A percentile compares a stretch with the other conserved stretches of the same genome.
phyloP scores from a whole-genome alignment of 1,140 invertebrate species.

The Battus philenor region DNA sequence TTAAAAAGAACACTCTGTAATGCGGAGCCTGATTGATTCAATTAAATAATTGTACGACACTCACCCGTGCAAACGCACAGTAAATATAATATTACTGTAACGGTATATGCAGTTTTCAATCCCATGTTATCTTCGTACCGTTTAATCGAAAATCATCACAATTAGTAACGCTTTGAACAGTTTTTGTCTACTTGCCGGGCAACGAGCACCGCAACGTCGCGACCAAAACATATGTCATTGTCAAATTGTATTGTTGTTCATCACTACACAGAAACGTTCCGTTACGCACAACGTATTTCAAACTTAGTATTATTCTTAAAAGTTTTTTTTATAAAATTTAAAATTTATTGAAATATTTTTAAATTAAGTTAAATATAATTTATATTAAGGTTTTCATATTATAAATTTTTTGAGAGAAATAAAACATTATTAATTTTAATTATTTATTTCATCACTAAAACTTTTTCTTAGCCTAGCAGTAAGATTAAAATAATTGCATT shows the following conservation, averaged over 20 bases:
- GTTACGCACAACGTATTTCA: not conserved
- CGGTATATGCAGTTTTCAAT: slow-evolving; percentile 39
- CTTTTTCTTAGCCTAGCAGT: too few relatives aligned
- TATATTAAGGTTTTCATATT: too few relatives aligned
- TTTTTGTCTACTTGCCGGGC: slow-evolving; percentile 39
- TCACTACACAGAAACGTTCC: slow-evolving; percentile 5
- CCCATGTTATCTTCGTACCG: slow-evolving; percentile 34
- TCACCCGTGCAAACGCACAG: slow-evolving; percentile 56
- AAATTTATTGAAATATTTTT: too few relatives aligned
- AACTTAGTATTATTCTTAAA: too few relatives aligned
- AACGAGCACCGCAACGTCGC: slow-evolving; percentile 29
- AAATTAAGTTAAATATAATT: too few relatives aligned
- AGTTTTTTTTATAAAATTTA: too few relatives aligned
- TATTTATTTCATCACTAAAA: too few relatives aligned
- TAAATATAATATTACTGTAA: slow-evolving; percentile 46
- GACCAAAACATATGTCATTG: slow-evolving; percentile 23
- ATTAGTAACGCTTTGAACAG: slow-evolving; percentile 25
- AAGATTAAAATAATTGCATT: too few relatives aligned
- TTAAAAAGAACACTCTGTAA: slow-evolving; percentile 69
- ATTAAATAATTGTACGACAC: slow-evolving; percentile 70
- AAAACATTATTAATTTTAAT: too few relatives aligned
- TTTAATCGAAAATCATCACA: slow-evolving; percentile 49
- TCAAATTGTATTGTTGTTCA: slow-evolving; percentile 15
- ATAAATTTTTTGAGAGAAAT: too few relatives aligned
- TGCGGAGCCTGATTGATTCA: slow-evolving; percentile 63